phyloP scores from a whole-genome alignment of 2,888 invertebrate species.

The Spodoptera picta region DNA sequence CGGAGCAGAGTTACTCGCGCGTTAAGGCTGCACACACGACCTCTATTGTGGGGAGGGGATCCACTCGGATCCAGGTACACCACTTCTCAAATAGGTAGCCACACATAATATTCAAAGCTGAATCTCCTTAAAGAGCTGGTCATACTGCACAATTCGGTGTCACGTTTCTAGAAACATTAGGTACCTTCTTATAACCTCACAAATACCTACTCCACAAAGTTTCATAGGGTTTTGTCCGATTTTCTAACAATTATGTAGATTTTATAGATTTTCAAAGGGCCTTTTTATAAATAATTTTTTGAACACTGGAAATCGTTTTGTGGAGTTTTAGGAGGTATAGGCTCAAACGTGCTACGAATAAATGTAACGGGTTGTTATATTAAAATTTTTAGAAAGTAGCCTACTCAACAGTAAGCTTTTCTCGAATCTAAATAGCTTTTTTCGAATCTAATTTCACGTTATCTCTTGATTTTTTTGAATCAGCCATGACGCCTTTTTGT shows the following conservation, averaged over 20 bases:
- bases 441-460: slow-evolving; percentile 1
- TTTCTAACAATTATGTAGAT: no score
- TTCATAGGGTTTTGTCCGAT: no score
- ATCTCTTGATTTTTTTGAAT: background rate
- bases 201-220: no score
- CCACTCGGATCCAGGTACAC: slow-evolving; percentile 19
- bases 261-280: no score
- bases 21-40: slow-evolving; percentile 37
- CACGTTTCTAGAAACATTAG: background rate
- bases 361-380: slow-evolving; percentile 10
- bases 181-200: no score
- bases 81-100: background rate
- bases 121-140: background rate
- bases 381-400: background rate
- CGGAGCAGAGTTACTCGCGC: slow-evolving; percentile 24
- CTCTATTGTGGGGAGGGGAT: slow-evolving; percentile 14
- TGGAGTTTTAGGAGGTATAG: slow-evolving; percentile 1
- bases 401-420: background rate
- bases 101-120: background rate
- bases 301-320: slow-evolving; percentile 24
- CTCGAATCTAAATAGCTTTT: no score
- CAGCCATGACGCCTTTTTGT: background rate
- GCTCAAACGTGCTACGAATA: slow-evolving; percentile 24
- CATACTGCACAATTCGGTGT: no score
- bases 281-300: slow-evolving; percentile 1